These are phyloP conservation scores for Dipodomys ordii DNA, from an alignment of 2,113 vertebrate genomes.

Conservation along the genomic window DNA sequence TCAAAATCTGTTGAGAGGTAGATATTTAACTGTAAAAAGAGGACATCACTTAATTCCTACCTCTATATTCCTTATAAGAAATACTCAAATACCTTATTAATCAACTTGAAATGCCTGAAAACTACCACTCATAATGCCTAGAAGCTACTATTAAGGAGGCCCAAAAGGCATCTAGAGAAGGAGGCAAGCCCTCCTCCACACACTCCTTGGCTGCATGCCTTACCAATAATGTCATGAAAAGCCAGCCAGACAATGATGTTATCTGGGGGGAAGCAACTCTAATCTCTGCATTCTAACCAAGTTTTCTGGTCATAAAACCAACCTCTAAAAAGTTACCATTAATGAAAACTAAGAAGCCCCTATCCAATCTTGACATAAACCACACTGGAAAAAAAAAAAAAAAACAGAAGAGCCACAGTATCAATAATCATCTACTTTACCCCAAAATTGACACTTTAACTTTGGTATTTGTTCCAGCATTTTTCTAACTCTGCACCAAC, in stretches of 20 bases:
- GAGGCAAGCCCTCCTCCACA: constrained; percentile 53
- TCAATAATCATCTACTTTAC: constrained; percentile 32
- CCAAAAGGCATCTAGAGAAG: constrained; percentile 63
- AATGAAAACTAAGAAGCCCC: constrained; percentile 47
- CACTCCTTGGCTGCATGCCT: constrained; percentile 62
- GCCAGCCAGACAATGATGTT: constrained; percentile 18
- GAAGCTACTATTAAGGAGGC: constrained; percentile 37
- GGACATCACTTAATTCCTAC: constrained; percentile 41
- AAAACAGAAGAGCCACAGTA: background rate
- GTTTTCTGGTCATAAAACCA: constrained; percentile 52
- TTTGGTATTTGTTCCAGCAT: constrained; percentile 21
- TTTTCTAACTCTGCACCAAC: constrained; percentile 19
- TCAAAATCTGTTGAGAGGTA: constrained; percentile 28
- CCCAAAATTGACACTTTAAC: constrained; percentile 24
- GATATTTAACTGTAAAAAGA: constrained; percentile 41
- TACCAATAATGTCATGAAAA: constrained; percentile 50
- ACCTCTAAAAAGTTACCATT: constrained; percentile 25
- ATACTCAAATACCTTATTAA: constrained; percentile 51
- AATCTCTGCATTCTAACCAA: constrained; percentile 57
- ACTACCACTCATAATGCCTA: constrained; percentile 44
- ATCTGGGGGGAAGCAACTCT: constrained; percentile 22
- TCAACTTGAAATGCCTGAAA: constrained; percentile 54
- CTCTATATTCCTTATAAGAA: constrained; percentile 34
- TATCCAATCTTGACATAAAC: constrained; percentile 18
- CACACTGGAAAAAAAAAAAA: background rate